Evolutionary conservation across 2,797 vertebrate species (phyloP), one percentile per base, ranked within the genome.

Genomic region (Sebastes paucispinis): DNA sequence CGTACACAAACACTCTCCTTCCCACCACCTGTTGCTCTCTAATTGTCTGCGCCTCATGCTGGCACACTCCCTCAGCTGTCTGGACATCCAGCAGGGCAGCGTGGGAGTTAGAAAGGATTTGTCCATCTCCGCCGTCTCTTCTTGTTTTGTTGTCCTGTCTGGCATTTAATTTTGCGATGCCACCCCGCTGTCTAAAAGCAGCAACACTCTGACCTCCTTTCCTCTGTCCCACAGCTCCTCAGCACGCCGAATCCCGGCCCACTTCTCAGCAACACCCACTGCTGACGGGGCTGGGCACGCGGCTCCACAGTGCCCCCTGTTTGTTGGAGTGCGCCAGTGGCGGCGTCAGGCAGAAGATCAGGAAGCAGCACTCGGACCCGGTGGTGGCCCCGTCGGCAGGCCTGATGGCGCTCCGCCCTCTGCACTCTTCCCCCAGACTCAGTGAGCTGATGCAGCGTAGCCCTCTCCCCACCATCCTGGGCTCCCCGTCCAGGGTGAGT

Each of bases 271-370:
- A 85, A 13, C 91, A 84, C 50, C 87, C 94, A 24, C 96, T 94
- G 29, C 20, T 27, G 4, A 29, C 80, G 2, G 97, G 97, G 9
- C 95, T 99, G 87, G 97, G 98, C 75, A 96, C 96, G 0, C 96
- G 98, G 64, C 97, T 99, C 68, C 97, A 99, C 96, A 99, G 98
- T 1, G 98, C 98, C 87, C 98, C 98, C 92, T 99, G 98, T 90
- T 94, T 99, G 85, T 94, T 97, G 0, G 98, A 99, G 88, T 91
- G 91, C 8, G 88, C 85, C 59, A 79, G 96, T 73, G 96, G 96
- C 6, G 95, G 96, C 20, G 94, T 94, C 88, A 95, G 95, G 78
- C 98, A 98, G 80, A 98, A 98, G 89, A 96, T 99, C 89, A 96
- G 96, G 77, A 99, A 99, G 90, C 98, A 98, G 89, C 95, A 97